Evolutionary conservation across 1,140 invertebrate species (phyloP), one percentile per base, ranked within the genome.

Genomic region (Drosophila auraria): DNA sequence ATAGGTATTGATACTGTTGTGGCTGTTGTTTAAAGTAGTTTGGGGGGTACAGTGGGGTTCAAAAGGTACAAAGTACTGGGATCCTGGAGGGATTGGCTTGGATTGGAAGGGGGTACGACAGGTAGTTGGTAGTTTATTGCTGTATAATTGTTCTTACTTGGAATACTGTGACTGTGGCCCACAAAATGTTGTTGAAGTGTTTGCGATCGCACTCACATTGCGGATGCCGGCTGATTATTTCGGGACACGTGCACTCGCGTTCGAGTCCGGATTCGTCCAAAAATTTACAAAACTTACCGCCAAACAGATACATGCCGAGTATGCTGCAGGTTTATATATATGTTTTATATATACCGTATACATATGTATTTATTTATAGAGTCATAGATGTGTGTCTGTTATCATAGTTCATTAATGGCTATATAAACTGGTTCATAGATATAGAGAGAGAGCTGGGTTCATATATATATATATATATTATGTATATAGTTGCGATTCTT

Each of bases 231-330:
- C 96, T 96, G 93, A 97, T 95, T 93, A 97, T 96, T 94, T 98
- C 97, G 92, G 95, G 95, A 95, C 98, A 99, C 93, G 96, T 97
- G 95, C 98, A 99, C 94, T 96, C 96, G 92, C 96, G 95, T 94
- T 96, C 96, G 94, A 97, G 96, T 93, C 95, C 95, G 94, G 96
- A 96, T 94, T 97, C 96, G 94, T 98, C 97, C 93, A 95, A 95
- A 95, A 96, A 97, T 96, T 98, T 98, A 97, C 98, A 99, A 98
- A 99, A 99, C 96, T 98, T 98, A 97, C 98, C 98, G 94, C 98
- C 98, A 95, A 99, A 99, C 94, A 99, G 97, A 95, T 98, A 98
- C 97, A 98, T 99, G 94, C 98, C 98, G 95, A 98, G 96, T 94
- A 98, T 98, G 96, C 97, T 98, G 97, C 90, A 91, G 92, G 91